Base-by-base conservation (phyloP, 2,113 vertebrate species). In the Chlamydotis undulata region DNA sequence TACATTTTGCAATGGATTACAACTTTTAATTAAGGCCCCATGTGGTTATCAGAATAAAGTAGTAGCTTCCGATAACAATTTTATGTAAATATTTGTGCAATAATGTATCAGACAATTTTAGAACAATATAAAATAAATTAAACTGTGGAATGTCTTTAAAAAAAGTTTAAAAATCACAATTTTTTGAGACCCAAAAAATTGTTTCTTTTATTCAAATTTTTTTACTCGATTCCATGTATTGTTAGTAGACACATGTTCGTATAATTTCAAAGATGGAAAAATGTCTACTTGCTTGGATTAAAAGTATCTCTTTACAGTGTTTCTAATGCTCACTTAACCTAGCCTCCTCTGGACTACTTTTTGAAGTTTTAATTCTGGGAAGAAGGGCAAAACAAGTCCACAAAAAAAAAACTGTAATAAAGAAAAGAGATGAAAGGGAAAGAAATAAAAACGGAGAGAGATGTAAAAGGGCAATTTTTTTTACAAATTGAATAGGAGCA, bases 1-100 rank as follows among this genome's bases (percentile, higher is more conserved):
- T 50, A 64, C 10, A 71, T 81, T 90, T 86, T 90, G 43, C 68
- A 92, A 43, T 49, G 39, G 52, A 74, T 83, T 93, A 63, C 24
- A 63, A 41, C 81, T 83, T 86, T 90, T 95, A 94, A 93, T 93
- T 96, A 95, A 94, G 35, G 33, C 31, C 49, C 26, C 33, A 52
- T 86, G 56, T 55, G 41, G 68, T 80, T 82, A 87, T 75, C 35
- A 26, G 3, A 90, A 93, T 61, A 74, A 33, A 64, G 37, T 78
- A 94, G 86, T 75, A 89, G 78, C 24, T 92, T 90, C 22, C 56
- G 87, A 68, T 60, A 83, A 55, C 21, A 94, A 31, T 70, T 65
- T 81, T 70, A 78, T 45, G 35, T 69, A 78, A 84, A 81, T 55
- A 13, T 23, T 86, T 83, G 19, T 69, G 52, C 83, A 92, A 89